Conservation (phyloP, 2,888 invertebrate species). For the Bruchidius siliquastri region DNA sequence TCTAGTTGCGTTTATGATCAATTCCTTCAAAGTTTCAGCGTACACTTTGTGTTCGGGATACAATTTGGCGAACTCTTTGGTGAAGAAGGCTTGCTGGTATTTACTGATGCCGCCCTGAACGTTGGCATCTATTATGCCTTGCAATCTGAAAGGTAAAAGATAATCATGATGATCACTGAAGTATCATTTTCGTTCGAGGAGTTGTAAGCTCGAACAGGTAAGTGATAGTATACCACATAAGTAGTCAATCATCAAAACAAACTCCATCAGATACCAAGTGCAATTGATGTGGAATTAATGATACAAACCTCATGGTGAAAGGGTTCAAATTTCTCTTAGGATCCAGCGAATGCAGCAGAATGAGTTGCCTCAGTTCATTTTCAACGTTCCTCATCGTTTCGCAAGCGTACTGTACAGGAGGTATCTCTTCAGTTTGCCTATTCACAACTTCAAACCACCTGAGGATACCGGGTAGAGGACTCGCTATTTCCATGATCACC, state of each 20-base stretch:
- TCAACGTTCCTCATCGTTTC: conserved; percentile 91
- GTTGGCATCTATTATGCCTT: conserved; percentile 90
- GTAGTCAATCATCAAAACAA: no score
- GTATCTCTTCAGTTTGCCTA: conserved; percentile 68
- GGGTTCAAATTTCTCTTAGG: conserved; percentile 83
- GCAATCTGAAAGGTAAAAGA: conserved; percentile 42
- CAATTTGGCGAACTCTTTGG: conserved; percentile 65
- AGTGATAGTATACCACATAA: no score
- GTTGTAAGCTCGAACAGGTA: no score
- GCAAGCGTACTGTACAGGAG: conserved; percentile 82
- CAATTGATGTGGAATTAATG: no score
- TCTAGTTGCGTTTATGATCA: conserved; percentile 73
- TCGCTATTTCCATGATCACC: conserved; percentile 77
- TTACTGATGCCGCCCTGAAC: conserved; percentile 94
- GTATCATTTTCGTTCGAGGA: no score
- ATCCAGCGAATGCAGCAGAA: conserved; percentile 74
- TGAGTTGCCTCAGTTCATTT: conserved; percentile 75
- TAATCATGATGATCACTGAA: not conserved
- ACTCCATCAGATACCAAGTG: no score
- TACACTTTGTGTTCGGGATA: conserved; percentile 57
- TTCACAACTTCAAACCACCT: conserved; percentile 89
- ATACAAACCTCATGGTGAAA: conserved; percentile 71
- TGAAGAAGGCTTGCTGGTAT: conserved; percentile 92
- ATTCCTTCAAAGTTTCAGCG: conserved; percentile 57
- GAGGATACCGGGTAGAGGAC: conserved; percentile 83